Percentiles rank a stretch among this genome's conserved stretches.
Conservation (phyloP, 2,797 vertebrate genomes). For the Megaceryle alcyon region DNA sequence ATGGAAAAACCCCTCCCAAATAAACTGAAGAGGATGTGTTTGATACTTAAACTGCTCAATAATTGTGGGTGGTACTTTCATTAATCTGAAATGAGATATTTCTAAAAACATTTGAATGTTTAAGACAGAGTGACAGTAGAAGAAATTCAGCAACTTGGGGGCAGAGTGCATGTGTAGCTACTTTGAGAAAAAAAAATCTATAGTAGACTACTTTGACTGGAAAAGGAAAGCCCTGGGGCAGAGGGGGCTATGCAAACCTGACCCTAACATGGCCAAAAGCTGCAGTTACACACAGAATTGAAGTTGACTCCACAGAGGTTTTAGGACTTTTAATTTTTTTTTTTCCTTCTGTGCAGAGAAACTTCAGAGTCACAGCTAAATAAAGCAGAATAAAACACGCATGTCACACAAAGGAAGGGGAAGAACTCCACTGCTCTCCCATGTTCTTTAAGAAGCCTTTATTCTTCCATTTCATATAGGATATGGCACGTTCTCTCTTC, state of each 20-base stretch:
- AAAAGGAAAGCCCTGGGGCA: neutral
- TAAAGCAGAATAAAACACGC: neutral
- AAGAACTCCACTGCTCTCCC: neutral
- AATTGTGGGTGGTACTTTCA: neutral
- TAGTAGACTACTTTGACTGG: neutral
- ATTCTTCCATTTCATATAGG: neutral
- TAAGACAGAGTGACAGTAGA: neutral
- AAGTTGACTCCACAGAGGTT: conserved; percentile 32
- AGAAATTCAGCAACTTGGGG: neutral
- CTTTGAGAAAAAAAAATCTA: neutral
- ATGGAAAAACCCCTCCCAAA: neutral
- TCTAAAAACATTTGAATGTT: neutral
- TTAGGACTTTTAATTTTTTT: neutral
- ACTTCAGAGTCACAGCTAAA: neutral
- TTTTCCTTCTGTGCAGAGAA: neutral
- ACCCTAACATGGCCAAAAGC: neutral
- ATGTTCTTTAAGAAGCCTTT: neutral
- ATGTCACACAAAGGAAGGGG: neutral
- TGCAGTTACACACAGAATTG: conserved; percentile 33
- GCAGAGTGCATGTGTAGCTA: neutral
- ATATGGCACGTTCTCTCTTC: neutral
- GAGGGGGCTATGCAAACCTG: fast-evolving
- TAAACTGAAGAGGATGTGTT: neutral
- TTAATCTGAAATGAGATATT: neutral
- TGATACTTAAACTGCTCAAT: neutral